Percentiles rank a stretch among this genome's conserved stretches.
phyloP scores from a whole-genome alignment of 2,113 vertebrate genomes.

The Crotophaga sulcirostris region DNA sequence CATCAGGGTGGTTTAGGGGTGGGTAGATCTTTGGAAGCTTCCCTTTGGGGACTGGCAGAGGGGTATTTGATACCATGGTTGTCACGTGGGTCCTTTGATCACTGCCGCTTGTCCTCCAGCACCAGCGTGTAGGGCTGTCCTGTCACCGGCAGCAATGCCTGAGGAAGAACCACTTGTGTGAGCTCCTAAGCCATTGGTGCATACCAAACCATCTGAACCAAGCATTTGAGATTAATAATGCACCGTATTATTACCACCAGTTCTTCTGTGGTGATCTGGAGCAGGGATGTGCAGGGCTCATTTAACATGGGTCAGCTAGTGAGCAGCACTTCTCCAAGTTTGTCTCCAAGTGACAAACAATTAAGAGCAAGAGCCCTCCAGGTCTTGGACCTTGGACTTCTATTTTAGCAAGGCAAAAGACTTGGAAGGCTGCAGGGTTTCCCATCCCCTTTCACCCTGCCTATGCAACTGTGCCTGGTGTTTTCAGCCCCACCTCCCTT shows the following conservation, averaged over 20 bases:
- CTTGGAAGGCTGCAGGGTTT: not conserved
- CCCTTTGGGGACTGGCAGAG: not conserved
- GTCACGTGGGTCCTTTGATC: fast-evolving
- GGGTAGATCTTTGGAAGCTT: not conserved
- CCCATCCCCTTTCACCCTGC: not conserved
- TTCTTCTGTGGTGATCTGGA: not conserved
- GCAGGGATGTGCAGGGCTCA: not conserved
- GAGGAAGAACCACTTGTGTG: not conserved
- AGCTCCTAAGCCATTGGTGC: not conserved
- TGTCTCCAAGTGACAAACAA: not conserved
- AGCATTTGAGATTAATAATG: not conserved
- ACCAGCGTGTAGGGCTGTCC: fast-evolving
- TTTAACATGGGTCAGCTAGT: fast-evolving
- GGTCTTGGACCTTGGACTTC: not conserved
- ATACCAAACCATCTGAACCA: not conserved
- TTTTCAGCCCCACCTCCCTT: not conserved
- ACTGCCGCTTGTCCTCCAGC: not conserved
- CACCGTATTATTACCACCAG: not conserved
- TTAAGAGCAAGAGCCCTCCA: not conserved
- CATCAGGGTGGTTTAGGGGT: not conserved
- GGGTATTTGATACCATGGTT: not conserved
- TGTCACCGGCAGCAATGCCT: not conserved
- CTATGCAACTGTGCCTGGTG: fast-evolving
- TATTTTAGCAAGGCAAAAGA: not conserved
- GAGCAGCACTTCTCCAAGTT: not conserved